These are phyloP conservation scores for Delichon dasypus DNA, from an alignment of 2,797 vertebrate species.

Conservation along the genomic window DNA sequence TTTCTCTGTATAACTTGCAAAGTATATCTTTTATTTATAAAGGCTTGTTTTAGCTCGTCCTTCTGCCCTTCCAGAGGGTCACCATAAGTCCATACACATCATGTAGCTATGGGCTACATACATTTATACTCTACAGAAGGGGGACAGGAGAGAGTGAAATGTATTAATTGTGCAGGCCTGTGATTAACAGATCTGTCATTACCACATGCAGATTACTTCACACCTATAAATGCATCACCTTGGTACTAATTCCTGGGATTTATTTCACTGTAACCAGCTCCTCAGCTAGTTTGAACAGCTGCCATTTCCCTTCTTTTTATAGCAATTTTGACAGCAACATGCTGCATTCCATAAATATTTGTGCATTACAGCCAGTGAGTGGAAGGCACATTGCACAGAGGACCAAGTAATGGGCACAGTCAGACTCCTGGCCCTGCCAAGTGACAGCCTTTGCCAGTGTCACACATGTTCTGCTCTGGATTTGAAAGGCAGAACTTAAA, in stretches of 20 bases:
- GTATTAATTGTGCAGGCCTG: background rate
- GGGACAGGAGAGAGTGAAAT: background rate
- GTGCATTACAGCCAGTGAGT: background rate
- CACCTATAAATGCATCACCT: background rate
- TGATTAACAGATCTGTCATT: conserved; percentile 1
- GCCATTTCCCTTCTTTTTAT: background rate
- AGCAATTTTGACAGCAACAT: background rate
- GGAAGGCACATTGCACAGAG: background rate
- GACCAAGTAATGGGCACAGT: background rate
- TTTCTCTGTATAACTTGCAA: background rate
- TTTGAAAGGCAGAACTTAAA: background rate
- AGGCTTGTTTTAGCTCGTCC: background rate
- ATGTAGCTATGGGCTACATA: background rate
- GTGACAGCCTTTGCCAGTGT: conserved; percentile 30
- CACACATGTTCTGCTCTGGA: background rate
- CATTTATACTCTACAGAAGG: background rate
- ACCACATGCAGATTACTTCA: background rate
- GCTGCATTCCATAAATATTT: conserved; percentile 17
- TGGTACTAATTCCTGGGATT: background rate
- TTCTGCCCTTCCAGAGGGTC: background rate
- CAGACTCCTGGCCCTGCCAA: background rate
- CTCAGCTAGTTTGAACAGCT: background rate
- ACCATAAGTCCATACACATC: background rate
- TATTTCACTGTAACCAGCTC: background rate
- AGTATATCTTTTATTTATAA: background rate